Base-by-base conservation (phyloP, 2,113 vertebrate species). In the Periophthalmus modestus region DNA sequence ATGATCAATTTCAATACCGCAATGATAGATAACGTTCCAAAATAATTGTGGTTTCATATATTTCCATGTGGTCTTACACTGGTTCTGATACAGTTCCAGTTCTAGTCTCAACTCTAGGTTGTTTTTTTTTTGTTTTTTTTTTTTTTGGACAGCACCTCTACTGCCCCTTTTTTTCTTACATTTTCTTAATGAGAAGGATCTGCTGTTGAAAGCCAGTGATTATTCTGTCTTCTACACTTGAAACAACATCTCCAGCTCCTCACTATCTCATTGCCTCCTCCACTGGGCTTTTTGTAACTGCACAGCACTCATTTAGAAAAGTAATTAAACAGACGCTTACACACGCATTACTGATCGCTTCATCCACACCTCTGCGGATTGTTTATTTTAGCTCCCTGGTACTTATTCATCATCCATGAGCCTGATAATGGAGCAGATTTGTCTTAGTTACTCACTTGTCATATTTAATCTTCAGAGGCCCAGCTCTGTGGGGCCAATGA, bases 111-210 rank as follows among this genome's bases (percentile, higher is more conserved):
- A 10, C 4, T 39, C 3, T 39, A 39, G 34, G n/a, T n/a, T 6
- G 3, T 39, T 39, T 7, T 39, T 39, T 7, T 1, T 2, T 1
- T 2, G 36, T 2, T 39, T 43, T 43, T 43, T 43, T 10, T 9
- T 43, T 43, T 43, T 43, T 43, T 43, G 39, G 39, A 10, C 39
- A 10, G 39, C 10, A 43, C 19, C 52, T 9, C 2, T 54, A 15
- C 4, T 13, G 4, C 14, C 23, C 12, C 54, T n/a, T 21, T 58
- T 13, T 24, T 11, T 11, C 0, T 12, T 4, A 12, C 14, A 23
- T 58, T 58, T 58, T 58, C 57, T 58, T 24, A 58, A 58, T 58
- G 23, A 58, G 57, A 58, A 58, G 57, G n/a, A 58, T 58, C 55
- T 58, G 54, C 57, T 15, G 57, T 28, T 28, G 57, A 58, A 58